phyloP scores from a whole-genome alignment of 2,113 vertebrate genomes.

The Cebus imitator region DNA sequence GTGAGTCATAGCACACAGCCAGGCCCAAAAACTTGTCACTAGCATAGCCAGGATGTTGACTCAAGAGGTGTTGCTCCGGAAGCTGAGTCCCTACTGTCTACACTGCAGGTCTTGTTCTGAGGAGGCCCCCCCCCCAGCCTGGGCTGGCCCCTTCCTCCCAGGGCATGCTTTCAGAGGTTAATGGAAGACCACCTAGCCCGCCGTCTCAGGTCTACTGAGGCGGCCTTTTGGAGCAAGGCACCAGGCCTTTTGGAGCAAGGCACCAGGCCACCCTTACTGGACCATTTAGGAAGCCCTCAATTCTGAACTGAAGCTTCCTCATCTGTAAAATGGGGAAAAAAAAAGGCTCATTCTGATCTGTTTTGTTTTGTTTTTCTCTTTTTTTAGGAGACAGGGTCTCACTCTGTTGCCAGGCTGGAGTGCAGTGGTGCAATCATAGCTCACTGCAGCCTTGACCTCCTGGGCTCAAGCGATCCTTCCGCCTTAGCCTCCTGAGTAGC shows the following conservation, averaged over 20 bases:
- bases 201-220: neutral
- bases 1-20: too few species aligned
- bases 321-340: too few species aligned
- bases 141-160: neutral
- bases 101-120: rapidly evolving
- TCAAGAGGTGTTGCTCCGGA: neutral
- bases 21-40: neutral
- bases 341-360: neutral
- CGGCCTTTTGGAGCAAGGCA: neutral
- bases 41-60: neutral
- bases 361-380: too few species aligned
- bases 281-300: neutral
- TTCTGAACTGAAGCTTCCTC: neutral
- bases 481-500: too few species aligned
- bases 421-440: too few species aligned
- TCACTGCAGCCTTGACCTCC: too few species aligned
- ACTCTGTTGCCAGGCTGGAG: too few species aligned
- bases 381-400: too few species aligned
- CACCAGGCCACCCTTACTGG: neutral
- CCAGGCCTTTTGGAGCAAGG: neutral
- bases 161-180: neutral
- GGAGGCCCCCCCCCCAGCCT: neutral
- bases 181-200: neutral
- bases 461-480: too few species aligned
- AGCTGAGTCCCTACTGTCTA: too few species aligned